Evolutionary conservation across 2,797 vertebrate genomes (phyloP).

Genomic region (Chiroxiphia lanceolata): DNA sequence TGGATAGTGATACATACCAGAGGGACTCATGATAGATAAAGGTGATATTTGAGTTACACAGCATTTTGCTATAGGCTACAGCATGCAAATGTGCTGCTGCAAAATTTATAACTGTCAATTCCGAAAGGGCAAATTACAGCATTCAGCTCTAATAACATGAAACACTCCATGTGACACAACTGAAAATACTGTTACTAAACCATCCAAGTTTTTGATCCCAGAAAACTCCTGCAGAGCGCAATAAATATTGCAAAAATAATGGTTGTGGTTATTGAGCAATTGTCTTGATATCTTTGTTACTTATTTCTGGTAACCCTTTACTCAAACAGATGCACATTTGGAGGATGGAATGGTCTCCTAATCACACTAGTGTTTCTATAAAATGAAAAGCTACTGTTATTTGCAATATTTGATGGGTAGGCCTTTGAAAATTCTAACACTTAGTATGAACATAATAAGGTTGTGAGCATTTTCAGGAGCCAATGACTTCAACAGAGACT

Average conservation of each 20-base stretch:
- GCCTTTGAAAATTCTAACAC: neutral
- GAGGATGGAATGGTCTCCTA: neutral
- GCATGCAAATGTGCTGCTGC: neutral
- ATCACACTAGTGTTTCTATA: neutral
- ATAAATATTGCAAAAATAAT: constrained; percentile 40
- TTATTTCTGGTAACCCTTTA: constrained; percentile 7
- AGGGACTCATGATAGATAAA: neutral
- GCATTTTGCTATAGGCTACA: neutral
- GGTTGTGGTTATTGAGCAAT: constrained; percentile 25
- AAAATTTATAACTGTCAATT: neutral
- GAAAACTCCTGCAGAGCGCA: constrained; percentile 3
- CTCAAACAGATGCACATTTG: neutral
- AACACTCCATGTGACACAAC: neutral
- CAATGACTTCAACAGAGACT: neutral
- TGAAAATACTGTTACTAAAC: neutral
- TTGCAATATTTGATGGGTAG: neutral
- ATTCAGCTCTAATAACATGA: neutral
- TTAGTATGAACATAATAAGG: neutral
- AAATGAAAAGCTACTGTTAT: neutral
- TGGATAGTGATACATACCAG: neutral
- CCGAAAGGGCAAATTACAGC: neutral
- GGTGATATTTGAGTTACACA: neutral
- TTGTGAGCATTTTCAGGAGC: neutral
- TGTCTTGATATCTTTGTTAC: neutral
- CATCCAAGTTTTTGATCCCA: neutral